Percentiles rank a stretch among this genome's conserved stretches.
Conservation (phyloP, 53 echinoderm and acorn worm genomes). For the Stichopus horrens region DNA sequence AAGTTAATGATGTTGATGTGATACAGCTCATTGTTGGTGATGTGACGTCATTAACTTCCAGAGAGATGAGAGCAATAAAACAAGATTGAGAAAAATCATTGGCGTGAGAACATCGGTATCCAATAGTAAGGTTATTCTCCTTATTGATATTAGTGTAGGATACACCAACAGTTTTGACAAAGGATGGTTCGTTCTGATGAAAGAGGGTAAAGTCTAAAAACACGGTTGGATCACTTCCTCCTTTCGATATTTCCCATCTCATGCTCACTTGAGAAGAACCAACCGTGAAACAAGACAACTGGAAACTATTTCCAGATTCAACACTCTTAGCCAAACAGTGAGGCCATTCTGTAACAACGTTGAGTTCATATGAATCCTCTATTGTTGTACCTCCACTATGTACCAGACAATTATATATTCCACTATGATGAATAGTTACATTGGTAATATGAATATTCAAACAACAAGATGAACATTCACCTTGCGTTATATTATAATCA, state of each 20-base stretch:
- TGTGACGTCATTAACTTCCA: background rate
- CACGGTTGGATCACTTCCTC: background rate
- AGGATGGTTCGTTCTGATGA: background rate
- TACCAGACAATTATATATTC: background rate
- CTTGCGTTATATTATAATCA: background rate
- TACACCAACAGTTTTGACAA: background rate
- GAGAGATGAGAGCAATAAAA: background rate
- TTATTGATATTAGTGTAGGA: background rate
- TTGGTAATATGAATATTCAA: background rate
- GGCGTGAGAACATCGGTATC: background rate
- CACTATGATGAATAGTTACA: background rate
- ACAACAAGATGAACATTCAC: background rate
- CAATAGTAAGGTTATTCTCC: background rate
- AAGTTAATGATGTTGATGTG: background rate
- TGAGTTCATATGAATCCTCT: too few species aligned
- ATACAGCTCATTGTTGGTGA: background rate
- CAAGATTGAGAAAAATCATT: background rate
- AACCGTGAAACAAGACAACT: too few species aligned
- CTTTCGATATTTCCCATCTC: background rate
- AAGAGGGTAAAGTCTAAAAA: background rate
- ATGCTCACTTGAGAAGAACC: background rate
- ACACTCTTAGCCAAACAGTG: too few species aligned
- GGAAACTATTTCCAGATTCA: too few species aligned
- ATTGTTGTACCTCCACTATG: background rate
- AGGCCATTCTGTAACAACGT: too few species aligned